Evolutionary conservation across 2,888 invertebrate genomes (phyloP), one percentile per base, ranked within the genome.

Genomic region (Pharmacophagus antenor): DNA sequence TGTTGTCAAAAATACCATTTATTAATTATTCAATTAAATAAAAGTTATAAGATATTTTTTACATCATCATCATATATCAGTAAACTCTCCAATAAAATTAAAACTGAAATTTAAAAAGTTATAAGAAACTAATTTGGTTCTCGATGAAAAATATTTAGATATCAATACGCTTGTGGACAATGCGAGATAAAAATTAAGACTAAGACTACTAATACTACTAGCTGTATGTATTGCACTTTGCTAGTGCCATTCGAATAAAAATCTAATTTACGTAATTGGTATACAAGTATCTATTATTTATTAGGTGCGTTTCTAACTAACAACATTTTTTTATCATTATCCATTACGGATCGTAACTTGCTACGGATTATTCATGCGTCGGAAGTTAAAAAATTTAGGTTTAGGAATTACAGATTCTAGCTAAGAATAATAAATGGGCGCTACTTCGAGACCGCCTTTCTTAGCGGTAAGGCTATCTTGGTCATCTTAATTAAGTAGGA

Each of bases 321-420:
- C 49, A 55, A 17, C 49, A 48, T 27, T 44, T 59, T 59, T 49
- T 59, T 55, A 53, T 41, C 27, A 21, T 54, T 53, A 48, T 42
- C 58, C 48, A 42, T 54, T 23, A 27, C 58, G 21, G 27, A 31
- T 18, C 49, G 44, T 42, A 18, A n/a, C 55, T 55, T 44, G 17
- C 50, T 17, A 50, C 21, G 55, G 50, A 2, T 31, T 17, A 50
- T 37, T 42, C 20, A 22, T n/a, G 31, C 55, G 12, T 37, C 37
- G 37, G 37, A 15, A n/a, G 37, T 37, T 7, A 2, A 52, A 23
- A 37, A 52, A 58, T 48, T 54, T 55, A 54, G 27, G 27, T 41
- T 49, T 53, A 41, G 22, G 47, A 48, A 41, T 25, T 17, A 53
- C 23, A n/a, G 22, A 46, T 58, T 47, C 25, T 2, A 27, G 41